Percentiles rank a stretch among this genome's conserved stretches.
Evolutionary conservation across 2,888 invertebrate genomes (phyloP).

Genomic region (Urechis unicinctus): DNA sequence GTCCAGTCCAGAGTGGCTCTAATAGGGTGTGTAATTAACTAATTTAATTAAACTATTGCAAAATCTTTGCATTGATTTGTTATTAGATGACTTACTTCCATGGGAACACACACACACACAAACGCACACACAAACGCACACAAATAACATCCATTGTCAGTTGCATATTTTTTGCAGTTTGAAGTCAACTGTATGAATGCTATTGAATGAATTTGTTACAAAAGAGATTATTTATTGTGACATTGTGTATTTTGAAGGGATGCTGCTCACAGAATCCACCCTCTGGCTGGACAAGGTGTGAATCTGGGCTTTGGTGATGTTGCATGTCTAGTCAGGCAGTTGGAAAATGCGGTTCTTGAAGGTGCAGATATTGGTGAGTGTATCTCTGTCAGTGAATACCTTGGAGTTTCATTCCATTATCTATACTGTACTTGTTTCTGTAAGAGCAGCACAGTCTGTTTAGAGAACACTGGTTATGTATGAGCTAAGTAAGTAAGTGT

Average conservation of each 20-base stretch:
- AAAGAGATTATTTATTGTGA: background rate
- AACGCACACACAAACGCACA: no score
- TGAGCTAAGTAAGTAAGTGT: no score
- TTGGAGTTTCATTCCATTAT: background rate
- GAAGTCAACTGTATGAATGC: no score
- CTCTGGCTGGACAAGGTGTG: slow-evolving; percentile 94
- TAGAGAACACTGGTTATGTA: no score
- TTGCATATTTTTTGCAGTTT: no score
- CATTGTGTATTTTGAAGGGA: slow-evolving; percentile 54
- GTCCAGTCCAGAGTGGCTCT: slow-evolving; percentile 74
- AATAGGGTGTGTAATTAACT: slow-evolving; percentile 63
- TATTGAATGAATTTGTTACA: no score
- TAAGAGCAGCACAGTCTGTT: no score
- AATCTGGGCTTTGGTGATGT: slow-evolving; percentile 97
- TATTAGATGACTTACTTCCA: background rate
- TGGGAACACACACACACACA: background rate
- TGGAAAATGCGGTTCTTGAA: slow-evolving; percentile 65
- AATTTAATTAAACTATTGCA: no score
- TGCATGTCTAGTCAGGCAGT: slow-evolving; percentile 62
- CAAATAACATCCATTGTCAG: no score
- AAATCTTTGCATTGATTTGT: no score
- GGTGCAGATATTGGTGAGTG: slow-evolving; percentile 68
- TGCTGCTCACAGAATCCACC: slow-evolving; percentile 74
- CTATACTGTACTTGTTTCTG: no score
- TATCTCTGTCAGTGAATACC: background rate